Base-by-base conservation (phyloP, 2,113 vertebrate genomes). In the Neotoma lepida region DNA sequence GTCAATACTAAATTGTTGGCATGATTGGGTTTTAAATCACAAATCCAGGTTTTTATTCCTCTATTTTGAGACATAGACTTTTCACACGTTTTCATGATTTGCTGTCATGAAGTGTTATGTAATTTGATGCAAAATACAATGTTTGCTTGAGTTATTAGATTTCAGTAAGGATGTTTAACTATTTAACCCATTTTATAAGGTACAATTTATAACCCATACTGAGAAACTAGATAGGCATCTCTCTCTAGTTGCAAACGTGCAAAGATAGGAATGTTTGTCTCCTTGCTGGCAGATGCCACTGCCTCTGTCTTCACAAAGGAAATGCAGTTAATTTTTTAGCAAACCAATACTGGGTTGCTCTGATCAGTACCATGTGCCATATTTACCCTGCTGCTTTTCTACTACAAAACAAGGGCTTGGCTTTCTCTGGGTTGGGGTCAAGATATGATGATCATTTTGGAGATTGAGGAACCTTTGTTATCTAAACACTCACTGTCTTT, bases 91-190 rank as follows among this genome's bases (percentile, higher is more conserved):
- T 30, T 41, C 30, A 18, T 86, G 51, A 7, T 77, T 76, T 92
- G 18, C 39, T 90, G 13, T 58, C 4, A 49, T 68, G n/a, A 30
- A 74, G 14, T 93, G 13, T n/a, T 76, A 2, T 61, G 24, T 88
- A 81, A 61, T 82, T 94, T 96, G 41, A 84, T 82, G 24, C 63
- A 58, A 71, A 68, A 26, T 84, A 28, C 26, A 85, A 68, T 86
- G 18, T 63, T 89, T 51, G 30, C 68, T 93, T 89, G 51, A 58
- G 6, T 96, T 54, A 88, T 74, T 84, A 76, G 51, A 78, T 82
- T 90, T 95, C 61, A 73, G 14, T 80, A 14, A 70, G 39, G 56
- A 39, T 92, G 46, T 61, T 35, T 66, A 86, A 18, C 15, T 28
- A 20, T 84, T 86, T 85, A 68, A 14, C 84, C 64, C 15, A 68